phyloP scores from a whole-genome alignment of 2,888 invertebrate species.

The Lucinisca nassula region DNA sequence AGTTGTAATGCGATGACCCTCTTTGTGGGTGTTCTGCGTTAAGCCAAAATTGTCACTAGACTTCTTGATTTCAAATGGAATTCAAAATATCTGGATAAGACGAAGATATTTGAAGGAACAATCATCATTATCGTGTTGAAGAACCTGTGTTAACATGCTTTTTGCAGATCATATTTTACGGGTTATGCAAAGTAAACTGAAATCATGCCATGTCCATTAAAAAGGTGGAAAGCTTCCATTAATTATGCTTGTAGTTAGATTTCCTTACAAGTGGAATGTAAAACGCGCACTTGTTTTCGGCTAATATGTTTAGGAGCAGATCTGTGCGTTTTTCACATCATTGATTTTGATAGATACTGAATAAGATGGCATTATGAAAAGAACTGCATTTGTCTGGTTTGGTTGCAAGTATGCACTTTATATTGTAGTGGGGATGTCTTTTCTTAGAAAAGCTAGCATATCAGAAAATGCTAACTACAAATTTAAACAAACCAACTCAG shows the following conservation, averaged over 20 bases:
- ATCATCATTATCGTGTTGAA: background rate
- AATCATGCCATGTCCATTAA: background rate
- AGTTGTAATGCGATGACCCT: too few relatives aligned
- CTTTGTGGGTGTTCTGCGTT: background rate
- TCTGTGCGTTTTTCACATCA: too few relatives aligned
- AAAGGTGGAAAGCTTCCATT: background rate
- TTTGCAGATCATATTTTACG: background rate
- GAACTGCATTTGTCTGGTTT: too few relatives aligned
- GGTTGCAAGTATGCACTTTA: too few relatives aligned
- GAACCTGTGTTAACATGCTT: background rate
- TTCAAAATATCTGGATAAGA: background rate
- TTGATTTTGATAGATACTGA: too few relatives aligned
- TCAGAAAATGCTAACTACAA: too few relatives aligned
- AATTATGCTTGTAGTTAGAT: background rate
- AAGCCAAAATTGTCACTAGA: background rate
- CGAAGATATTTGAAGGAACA: background rate
- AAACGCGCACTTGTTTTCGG: too few relatives aligned
- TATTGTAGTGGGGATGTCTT: too few relatives aligned
- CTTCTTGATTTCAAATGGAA: background rate
- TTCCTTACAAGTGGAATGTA: background rate
- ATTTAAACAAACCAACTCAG: too few relatives aligned
- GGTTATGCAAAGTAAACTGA: background rate
- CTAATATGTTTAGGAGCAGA: too few relatives aligned
- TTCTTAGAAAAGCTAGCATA: too few relatives aligned
- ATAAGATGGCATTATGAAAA: too few relatives aligned